Evolutionary conservation across 2,888 invertebrate species (phyloP).

Genomic region (Drosophila melanosoma): DNA sequence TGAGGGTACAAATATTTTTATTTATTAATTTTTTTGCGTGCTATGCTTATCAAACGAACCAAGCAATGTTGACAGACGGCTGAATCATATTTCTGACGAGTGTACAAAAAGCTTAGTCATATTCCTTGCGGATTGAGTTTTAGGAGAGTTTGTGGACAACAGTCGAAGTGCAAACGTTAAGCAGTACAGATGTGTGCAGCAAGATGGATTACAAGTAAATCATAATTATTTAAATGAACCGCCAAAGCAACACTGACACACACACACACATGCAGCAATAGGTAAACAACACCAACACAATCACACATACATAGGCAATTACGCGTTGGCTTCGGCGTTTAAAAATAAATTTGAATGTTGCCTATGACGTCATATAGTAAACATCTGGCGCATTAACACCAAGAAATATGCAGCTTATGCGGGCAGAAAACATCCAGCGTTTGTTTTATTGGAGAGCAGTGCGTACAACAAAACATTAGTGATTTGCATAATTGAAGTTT

Average conservation of each 20-base stretch:
- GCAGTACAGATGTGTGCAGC: slow-evolving; percentile 33
- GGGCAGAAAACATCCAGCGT: slow-evolving; percentile 28
- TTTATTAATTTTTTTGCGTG: slow-evolving; percentile 1
- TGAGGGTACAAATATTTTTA: slow-evolving; percentile 1
- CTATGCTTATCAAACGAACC: slow-evolving; percentile 48
- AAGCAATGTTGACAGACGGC: slow-evolving; percentile 42
- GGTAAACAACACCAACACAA: slow-evolving; percentile 55
- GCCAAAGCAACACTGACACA: slow-evolving; percentile 26
- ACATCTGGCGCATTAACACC: slow-evolving; percentile 72
- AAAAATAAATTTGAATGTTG: slow-evolving; percentile 70
- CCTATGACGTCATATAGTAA: slow-evolving; percentile 76
- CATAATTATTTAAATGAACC: slow-evolving; percentile 14
- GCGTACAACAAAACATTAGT: slow-evolving; percentile 6
- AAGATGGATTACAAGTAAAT: not conserved
- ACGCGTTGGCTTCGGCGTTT: slow-evolving; percentile 37
- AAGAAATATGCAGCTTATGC: slow-evolving; percentile 56
- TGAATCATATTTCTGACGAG: slow-evolving; percentile 71
- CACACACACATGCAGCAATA: slow-evolving; percentile 25
- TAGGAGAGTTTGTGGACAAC: slow-evolving; percentile 16
- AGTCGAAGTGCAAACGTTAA: slow-evolving; percentile 53
- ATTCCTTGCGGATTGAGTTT: slow-evolving; percentile 48
- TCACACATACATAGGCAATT: slow-evolving; percentile 16
- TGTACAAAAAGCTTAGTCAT: slow-evolving; percentile 53
- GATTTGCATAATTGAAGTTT: slow-evolving; percentile 35
- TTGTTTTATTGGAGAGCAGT: slow-evolving; percentile 1